These are phyloP conservation scores for Neotragus pygmaeus DNA, from an alignment of 2,113 vertebrate genomes.

Conservation along the genomic window DNA sequence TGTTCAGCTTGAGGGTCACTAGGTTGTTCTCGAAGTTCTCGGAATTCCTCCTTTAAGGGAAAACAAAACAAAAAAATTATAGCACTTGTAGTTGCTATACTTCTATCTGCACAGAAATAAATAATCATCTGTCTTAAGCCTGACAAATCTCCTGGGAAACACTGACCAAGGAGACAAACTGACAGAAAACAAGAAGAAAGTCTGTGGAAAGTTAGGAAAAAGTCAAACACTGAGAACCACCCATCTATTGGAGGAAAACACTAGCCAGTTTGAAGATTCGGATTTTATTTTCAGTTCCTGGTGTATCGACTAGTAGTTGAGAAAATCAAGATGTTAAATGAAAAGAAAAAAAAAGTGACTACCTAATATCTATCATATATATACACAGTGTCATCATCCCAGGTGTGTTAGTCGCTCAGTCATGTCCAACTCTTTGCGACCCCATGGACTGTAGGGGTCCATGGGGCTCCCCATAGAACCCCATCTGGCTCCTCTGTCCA, in stretches of 20 bases:
- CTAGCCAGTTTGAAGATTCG: neutral
- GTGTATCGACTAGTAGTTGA: neutral
- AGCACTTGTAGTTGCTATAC: neutral
- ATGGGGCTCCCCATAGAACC: neutral
- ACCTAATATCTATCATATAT: neutral
- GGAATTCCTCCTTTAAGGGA: constrained; percentile 89
- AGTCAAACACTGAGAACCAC: neutral
- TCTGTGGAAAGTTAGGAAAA: neutral
- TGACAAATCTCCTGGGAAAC: neutral
- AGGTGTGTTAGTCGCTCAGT: neutral
- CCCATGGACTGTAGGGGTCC: no score
- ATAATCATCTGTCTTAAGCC: neutral
- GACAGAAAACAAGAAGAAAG: neutral
- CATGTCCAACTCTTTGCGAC: neutral
- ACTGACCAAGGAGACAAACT: constrained; percentile 8
- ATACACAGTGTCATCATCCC: neutral
- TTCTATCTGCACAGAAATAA: constrained; percentile 4
- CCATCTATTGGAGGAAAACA: neutral
- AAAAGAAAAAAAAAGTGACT: neutral
- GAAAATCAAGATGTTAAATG: neutral
- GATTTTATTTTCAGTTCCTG: neutral
- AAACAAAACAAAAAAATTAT: constrained; percentile 50
- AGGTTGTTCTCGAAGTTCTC: constrained; percentile 92
- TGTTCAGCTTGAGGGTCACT: constrained; percentile 95
- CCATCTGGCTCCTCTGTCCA: neutral